Percentiles rank a stretch among this genome's conserved stretches.
phyloP scores from a whole-genome alignment of 2,113 vertebrate species.

The Proterorhinus semilunaris region DNA sequence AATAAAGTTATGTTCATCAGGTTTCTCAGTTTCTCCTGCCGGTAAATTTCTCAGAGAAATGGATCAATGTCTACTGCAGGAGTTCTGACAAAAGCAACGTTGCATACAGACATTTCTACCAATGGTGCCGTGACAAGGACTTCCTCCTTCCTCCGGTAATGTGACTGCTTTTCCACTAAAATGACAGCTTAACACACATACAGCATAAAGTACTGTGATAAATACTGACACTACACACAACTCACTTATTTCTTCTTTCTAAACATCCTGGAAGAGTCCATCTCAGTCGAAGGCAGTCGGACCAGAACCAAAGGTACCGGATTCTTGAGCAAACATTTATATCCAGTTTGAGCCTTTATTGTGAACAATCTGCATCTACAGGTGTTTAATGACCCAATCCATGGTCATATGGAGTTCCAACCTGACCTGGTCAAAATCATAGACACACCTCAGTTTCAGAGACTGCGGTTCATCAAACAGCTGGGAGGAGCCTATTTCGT shows the following conservation, averaged over 20 bases:
- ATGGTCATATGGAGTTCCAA: slow-evolving; percentile 90
- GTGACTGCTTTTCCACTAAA: neutral
- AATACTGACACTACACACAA: neutral
- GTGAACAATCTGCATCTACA: slow-evolving; percentile 41
- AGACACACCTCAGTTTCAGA: slow-evolving; percentile 95
- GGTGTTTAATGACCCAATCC: slow-evolving; percentile 97
- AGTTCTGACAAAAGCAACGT: slow-evolving; percentile 66
- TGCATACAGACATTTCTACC: slow-evolving; percentile 71
- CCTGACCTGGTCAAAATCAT: slow-evolving; percentile 89
- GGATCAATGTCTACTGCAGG: slow-evolving; percentile 83
- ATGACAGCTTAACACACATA: neutral
- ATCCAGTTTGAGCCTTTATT: too few species aligned
- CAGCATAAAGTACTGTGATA: neutral
- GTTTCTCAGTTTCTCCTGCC: slow-evolving; percentile 81
- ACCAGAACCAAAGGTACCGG: neutral
- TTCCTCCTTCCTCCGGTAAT: slow-evolving; percentile 80
- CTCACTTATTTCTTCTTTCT: neutral
- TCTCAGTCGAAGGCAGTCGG: neutral
- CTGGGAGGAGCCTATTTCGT: slow-evolving; percentile 90
- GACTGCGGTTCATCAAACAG: slow-evolving; percentile 91
- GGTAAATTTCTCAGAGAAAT: slow-evolving; percentile 78
- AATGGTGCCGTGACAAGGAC: slow-evolving; percentile 74
- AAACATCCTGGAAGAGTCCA: neutral
- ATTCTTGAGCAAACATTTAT: too few species aligned
- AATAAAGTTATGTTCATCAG: slow-evolving; percentile 59